These are phyloP conservation scores for Holothuria glaberrima DNA, from an alignment of 35 echinoderm and acorn worm genomes.

Conservation along the genomic window DNA sequence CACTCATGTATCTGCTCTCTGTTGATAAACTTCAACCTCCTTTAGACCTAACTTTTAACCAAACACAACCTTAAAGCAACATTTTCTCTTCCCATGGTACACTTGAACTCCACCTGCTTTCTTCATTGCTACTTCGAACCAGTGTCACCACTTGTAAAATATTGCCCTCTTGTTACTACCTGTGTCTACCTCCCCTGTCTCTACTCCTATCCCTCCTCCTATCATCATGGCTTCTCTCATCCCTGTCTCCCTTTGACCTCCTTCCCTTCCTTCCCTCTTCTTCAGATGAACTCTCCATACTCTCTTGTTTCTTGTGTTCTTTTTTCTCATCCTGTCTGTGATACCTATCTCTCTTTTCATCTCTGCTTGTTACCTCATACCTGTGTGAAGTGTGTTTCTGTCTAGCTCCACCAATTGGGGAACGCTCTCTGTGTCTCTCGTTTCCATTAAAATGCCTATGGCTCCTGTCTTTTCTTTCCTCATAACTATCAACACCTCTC, in stretches of 20 bases:
- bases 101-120: no score
- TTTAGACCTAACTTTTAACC: no score
- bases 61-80: no score
- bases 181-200: slow-evolving; percentile 18
- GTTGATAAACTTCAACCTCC: no score
- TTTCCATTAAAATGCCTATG: background rate
- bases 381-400: background rate
- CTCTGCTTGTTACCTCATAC: background rate
- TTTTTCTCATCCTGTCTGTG: slow-evolving; percentile 15
- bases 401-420: slow-evolving; percentile 20
- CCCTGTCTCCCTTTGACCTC: background rate
- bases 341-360: slow-evolving; percentile 28
- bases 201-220: slow-evolving; percentile 36
- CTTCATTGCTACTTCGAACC: background rate
- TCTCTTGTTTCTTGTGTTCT: slow-evolving; percentile 31
- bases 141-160: background rate
- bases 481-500: background rate
- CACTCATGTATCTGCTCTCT: no score
- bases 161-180: background rate
- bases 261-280: slow-evolving; percentile 29
- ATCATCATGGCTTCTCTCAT: background rate
- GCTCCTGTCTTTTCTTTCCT: background rate
- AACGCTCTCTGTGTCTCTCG: background rate
- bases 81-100: no score
- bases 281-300: slow-evolving; percentile 38